Base-by-base conservation (phyloP, 2,797 vertebrate genomes). In the Urocyon cinereoargenteus region DNA sequence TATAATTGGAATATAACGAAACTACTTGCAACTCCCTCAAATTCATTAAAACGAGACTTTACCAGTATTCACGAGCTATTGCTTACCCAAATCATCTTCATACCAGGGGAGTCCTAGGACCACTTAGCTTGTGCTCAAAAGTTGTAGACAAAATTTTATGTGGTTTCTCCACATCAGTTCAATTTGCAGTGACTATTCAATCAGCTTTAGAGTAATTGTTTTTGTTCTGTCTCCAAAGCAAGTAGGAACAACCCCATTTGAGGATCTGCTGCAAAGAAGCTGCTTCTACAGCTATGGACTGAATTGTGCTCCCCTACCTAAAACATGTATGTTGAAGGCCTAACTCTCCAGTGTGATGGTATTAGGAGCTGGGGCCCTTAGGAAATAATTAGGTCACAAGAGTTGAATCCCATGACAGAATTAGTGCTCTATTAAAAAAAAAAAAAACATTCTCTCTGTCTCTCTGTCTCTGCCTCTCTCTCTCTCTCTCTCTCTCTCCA, bases 1-100 rank as follows among this genome's bases (percentile, higher is more conserved):
- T 83, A 55, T 61, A 91, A 96, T 84, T 81, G 53, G n/a, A 91
- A 84, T 64, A 68, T 55, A 89, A 83, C 72, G 70, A 78, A 85
- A 57, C 22, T 45, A 68, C 28, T 66, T 68, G 55, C 5, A 22
- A 40, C 34, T 91, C 72, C 73, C 57, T 81, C 31, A 21, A 66
- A 62, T 75, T 86, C 83, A 92, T 84, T 36, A 10, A 91, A 88
- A 64, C 79, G 45, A 40, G 24, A 68, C 82, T 70, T 93, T 59
- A 18, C 36, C 34, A 78, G 51, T 14, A 15, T 66, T 45, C 26
- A 49, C 10, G 24, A 90, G 72, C 24, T 64, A 24, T 22, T 75
- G 3, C 12, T 70, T 19, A 51, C 34, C n/a, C 31, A 88, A 14
- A 31, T 85, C 72, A 61, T 40, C 73, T 45, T 55, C 13, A 16